phyloP scores from a whole-genome alignment of 2,888 invertebrate genomes.

The Zele albiditarsus region DNA sequence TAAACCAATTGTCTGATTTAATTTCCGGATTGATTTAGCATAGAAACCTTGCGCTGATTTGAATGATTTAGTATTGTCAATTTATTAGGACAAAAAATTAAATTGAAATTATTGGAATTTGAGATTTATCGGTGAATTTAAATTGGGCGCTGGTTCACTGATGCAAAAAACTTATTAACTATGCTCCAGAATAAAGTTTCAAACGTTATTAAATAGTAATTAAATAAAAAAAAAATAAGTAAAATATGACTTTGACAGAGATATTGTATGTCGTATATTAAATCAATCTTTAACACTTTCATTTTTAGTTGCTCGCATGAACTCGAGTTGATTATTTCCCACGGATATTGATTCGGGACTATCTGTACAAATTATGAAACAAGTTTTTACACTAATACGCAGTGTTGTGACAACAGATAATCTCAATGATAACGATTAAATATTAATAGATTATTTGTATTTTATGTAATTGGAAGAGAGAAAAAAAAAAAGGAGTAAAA shows the following conservation, averaged over 20 bases:
- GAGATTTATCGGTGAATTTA: too few relatives aligned
- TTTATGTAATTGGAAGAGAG: too few relatives aligned
- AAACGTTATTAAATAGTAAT: neutral
- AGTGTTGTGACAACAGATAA: neutral
- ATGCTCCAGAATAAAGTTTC: neutral
- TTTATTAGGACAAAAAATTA: neutral
- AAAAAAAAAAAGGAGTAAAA: neutral
- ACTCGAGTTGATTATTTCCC: neutral
- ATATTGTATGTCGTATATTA: constrained; percentile 28
- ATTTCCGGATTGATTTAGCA: constrained; percentile 34
- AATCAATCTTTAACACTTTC: constrained; percentile 24
- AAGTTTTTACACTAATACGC: neutral
- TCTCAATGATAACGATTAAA: neutral
- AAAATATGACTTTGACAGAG: constrained; percentile 16
- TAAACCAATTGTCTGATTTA: constrained; percentile 46
- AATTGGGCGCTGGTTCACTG: neutral
- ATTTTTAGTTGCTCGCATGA: neutral
- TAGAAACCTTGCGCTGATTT: neutral
- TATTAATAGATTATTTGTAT: neutral
- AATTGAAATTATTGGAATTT: neutral
- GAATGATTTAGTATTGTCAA: neutral
- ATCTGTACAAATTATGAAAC: neutral
- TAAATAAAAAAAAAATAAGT: neutral
- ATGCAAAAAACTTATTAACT: neutral
- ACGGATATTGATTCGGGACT: constrained; percentile 19